A percentile compares a stretch with the other conserved stretches of the same genome.
Evolutionary conservation across 2,797 vertebrate species (phyloP).

Genomic region (Fundulus diaphanus): DNA sequence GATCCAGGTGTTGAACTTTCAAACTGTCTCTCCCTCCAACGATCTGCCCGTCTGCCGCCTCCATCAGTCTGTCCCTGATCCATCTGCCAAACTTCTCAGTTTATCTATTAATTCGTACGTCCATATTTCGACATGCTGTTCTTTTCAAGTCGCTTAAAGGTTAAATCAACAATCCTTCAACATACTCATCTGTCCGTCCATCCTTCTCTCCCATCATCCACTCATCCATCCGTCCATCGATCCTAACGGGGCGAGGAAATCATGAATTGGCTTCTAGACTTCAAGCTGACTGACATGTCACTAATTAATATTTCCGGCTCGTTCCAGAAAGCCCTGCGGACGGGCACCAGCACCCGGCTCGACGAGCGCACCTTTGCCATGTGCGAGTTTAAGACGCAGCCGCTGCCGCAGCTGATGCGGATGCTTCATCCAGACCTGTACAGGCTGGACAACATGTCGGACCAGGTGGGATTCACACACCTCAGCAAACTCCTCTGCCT

Average conservation of each 20-base stretch:
- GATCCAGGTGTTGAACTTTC: background rate
- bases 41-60: too few relatives aligned
- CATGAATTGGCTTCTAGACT: too few relatives aligned
- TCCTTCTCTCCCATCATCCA: too few relatives aligned
- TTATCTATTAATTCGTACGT: too few relatives aligned
- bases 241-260: too few relatives aligned
- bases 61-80: too few relatives aligned
- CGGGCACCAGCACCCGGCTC: conserved; percentile 91
- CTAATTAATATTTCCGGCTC: background rate
- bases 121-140: too few relatives aligned
- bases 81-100: too few relatives aligned
- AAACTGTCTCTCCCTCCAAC: background rate
- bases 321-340: conserved; percentile 92
- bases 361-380: conserved; percentile 96
- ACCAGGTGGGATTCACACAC: conserved; percentile 83
- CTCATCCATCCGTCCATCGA: background rate
- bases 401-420: conserved; percentile 91
- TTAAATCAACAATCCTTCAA: too few relatives aligned
- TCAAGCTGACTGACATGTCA: too few relatives aligned
- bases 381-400: conserved; percentile 98
- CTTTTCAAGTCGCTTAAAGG: too few relatives aligned
- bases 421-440: conserved; percentile 95
- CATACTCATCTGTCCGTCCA: background rate
- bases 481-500: background rate
- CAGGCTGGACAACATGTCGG: conserved; percentile 91